Percentiles rank a stretch among this genome's conserved stretches.
These are phyloP conservation scores for Macaca nemestrina DNA, from an alignment of 2,113 vertebrate genomes.

Conservation along the genomic window DNA sequence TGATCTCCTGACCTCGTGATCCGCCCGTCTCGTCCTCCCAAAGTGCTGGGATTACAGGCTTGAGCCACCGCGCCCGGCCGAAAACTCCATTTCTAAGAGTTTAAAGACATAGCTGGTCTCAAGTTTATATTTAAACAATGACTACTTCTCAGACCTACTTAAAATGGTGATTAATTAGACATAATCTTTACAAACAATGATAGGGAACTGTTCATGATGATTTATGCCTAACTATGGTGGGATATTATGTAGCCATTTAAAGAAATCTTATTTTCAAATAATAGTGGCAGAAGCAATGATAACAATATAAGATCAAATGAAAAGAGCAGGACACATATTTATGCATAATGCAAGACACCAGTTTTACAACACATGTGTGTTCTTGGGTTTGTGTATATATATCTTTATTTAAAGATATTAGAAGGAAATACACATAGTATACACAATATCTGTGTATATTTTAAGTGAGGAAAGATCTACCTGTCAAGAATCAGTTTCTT, in stretches of 20 bases:
- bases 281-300: background rate
- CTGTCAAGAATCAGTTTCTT: constrained; percentile 6
- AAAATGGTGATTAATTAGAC: background rate
- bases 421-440: background rate
- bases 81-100: background rate
- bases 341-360: background rate
- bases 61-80: background rate
- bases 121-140: background rate
- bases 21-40: too few relatives aligned
- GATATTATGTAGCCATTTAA: background rate
- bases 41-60: too few relatives aligned
- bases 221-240: background rate
- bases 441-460: background rate
- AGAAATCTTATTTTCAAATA: background rate
- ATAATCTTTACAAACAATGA: background rate
- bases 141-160: background rate
- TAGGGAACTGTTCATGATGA: background rate
- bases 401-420: background rate
- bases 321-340: background rate
- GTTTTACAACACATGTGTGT: background rate
- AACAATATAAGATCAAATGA: background rate
- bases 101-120: background rate
- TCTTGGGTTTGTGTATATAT: background rate
- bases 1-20: too few relatives aligned
- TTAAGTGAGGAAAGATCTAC: background rate